Evolutionary conservation across 1,140 invertebrate species (phyloP).

Genomic region (Planococcus citri): DNA sequence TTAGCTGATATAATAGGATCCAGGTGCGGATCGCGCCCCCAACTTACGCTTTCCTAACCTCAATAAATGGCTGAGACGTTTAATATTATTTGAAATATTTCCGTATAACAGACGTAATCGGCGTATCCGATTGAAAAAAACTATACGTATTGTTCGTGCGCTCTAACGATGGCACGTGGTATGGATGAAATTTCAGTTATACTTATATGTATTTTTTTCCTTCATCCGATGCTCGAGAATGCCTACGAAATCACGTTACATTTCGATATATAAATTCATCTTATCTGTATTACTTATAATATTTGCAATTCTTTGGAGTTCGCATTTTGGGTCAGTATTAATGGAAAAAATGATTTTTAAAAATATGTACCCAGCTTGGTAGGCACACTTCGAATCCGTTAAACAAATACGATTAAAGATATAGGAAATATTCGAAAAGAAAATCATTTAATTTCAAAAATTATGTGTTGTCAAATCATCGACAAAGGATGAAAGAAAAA

Average conservation of each 20-base stretch:
- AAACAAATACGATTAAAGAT: no score
- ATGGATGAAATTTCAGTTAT: not conserved
- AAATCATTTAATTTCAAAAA: not conserved
- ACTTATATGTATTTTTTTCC: not conserved
- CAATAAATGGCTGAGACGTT: not conserved
- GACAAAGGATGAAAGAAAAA: not conserved
- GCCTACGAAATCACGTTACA: no score
- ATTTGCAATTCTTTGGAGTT: no score
- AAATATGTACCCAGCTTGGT: no score
- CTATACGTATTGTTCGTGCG: not conserved
- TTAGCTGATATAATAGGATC: constrained; percentile 3
- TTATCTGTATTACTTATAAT: no score
- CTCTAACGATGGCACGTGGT: not conserved
- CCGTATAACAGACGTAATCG: not conserved
- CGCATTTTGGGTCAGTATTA: no score
- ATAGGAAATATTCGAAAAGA: not conserved
- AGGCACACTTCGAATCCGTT: no score
- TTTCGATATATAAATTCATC: no score
- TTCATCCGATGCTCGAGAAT: no score
- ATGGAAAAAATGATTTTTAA: no score
- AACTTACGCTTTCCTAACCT: constrained; percentile 10
- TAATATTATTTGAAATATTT: not conserved
- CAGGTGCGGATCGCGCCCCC: constrained; percentile 13
- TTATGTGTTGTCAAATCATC: not conserved
- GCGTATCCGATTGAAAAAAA: constrained; percentile 1